A percentile compares a stretch with the other conserved stretches of the same genome.
phyloP scores from a whole-genome alignment of 2,888 invertebrate species.

The Chrysina gloriosa region DNA sequence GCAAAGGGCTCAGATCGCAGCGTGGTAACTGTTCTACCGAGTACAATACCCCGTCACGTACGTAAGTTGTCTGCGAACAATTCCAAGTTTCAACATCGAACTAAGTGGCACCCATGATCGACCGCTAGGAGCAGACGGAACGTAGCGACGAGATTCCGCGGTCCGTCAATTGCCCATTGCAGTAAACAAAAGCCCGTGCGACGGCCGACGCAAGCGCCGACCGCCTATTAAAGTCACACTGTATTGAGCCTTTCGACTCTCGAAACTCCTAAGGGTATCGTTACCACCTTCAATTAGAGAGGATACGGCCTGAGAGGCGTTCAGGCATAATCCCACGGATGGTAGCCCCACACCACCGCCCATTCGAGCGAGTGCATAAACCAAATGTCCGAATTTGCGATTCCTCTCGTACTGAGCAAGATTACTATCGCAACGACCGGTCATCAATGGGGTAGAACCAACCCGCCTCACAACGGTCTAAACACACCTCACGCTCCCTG shows the following conservation, averaged over 20 bases:
- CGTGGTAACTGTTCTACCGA: slow-evolving; percentile 70
- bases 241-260: slow-evolving; percentile 54
- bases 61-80: slow-evolving; percentile 73
- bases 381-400: slow-evolving; percentile 69
- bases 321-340: too few species aligned
- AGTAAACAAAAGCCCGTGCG: slow-evolving; percentile 63
- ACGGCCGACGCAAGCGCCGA: slow-evolving; percentile 53
- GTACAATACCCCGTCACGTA: too few species aligned
- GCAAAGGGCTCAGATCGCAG: slow-evolving; percentile 70
- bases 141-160: slow-evolving; percentile 47
- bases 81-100: slow-evolving; percentile 70
- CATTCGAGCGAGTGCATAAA: slow-evolving; percentile 72
- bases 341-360: slow-evolving; percentile 76
- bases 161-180: slow-evolving; percentile 61
- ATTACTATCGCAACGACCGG: slow-evolving; percentile 64
- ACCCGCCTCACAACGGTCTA: slow-evolving; percentile 64
- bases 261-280: slow-evolving; percentile 61
- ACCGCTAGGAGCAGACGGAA: slow-evolving; percentile 52
- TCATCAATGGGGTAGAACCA: slow-evolving; percentile 68
- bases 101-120: slow-evolving; percentile 52
- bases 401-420: slow-evolving; percentile 67
- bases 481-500: slow-evolving; percentile 53
- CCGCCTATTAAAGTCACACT: slow-evolving; percentile 63
- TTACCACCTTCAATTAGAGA: slow-evolving; percentile 67
- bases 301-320: too few species aligned